Percentiles rank a stretch among this genome's conserved stretches.
Conservation (phyloP, 2,888 invertebrate species). For the Smittia aterrima region DNA sequence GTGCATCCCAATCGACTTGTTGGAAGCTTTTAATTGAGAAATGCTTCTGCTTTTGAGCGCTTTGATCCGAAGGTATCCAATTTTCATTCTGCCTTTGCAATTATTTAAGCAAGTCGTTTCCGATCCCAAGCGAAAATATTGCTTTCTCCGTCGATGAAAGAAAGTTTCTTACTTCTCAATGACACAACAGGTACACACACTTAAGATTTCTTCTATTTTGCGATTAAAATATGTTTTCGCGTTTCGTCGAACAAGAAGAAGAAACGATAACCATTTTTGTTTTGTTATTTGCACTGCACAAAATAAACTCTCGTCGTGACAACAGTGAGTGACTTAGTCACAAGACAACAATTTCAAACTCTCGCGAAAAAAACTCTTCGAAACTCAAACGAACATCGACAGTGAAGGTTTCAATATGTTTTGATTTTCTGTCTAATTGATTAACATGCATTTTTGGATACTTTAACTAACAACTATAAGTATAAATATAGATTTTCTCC, state of each 20-base stretch:
- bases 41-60: too few relatives aligned
- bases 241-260: neutral
- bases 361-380: neutral
- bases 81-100: too few relatives aligned
- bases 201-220: conserved; percentile 28
- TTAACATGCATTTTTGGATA: conserved; percentile 18
- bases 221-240: conserved; percentile 6
- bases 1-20: too few relatives aligned
- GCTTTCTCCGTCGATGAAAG: neutral
- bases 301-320: too few relatives aligned
- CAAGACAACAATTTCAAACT: too few relatives aligned
- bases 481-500: conserved; percentile 43
- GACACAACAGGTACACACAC: conserved; percentile 43
- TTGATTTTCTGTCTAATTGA: conserved; percentile 11
- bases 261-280: too few relatives aligned
- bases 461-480: conserved; percentile 21
- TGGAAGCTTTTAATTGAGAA: too few relatives aligned
- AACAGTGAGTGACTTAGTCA: too few relatives aligned
- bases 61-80: too few relatives aligned
- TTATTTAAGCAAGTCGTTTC: neutral
- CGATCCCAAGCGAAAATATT: conserved; percentile 20
- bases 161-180: neutral
- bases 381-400: conserved; percentile 4
- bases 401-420: neutral
- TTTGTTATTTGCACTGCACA: too few relatives aligned